Conservation (phyloP, 2,888 invertebrate genomes). For the Sphecodes monilicornis region DNA sequence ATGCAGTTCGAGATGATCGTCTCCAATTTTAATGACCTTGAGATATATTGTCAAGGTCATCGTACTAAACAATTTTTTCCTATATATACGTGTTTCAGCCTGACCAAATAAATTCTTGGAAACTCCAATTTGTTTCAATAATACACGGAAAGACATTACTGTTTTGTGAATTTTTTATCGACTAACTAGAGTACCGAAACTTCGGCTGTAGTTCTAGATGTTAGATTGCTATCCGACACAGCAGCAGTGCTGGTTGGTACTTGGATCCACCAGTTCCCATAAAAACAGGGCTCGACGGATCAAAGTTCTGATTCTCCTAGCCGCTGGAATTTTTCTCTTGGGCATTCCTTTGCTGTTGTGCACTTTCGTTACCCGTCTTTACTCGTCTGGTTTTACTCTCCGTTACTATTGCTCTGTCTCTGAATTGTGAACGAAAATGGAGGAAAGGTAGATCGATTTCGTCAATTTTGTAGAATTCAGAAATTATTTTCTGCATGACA, state of each 20-base stretch:
- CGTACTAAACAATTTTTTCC: no score
- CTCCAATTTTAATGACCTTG: no score
- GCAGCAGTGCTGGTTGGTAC: not conserved
- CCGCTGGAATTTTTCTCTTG: constrained; percentile 13
- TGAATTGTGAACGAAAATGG: not conserved
- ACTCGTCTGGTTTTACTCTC: not conserved
- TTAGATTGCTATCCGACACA: not conserved
- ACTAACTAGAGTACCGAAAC: not conserved
- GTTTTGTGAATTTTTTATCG: not conserved
- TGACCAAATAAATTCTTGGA: not conserved
- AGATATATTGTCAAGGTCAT: no score
- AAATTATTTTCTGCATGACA: no score
- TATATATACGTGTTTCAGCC: no score
- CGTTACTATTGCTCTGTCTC: not conserved
- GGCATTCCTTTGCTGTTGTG: not conserved
- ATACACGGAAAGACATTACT: not conserved
- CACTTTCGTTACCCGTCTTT: not conserved
- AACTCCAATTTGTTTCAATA: not conserved
- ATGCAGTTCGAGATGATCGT: no score
- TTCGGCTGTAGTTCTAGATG: not conserved
- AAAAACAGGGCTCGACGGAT: not conserved
- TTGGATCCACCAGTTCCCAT: not conserved
- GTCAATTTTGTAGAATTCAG: no score
- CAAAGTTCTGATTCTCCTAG: not conserved
- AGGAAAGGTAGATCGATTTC: not conserved